Conservation (phyloP, 2,888 invertebrate species). For the Invenusta paracnida region DNA sequence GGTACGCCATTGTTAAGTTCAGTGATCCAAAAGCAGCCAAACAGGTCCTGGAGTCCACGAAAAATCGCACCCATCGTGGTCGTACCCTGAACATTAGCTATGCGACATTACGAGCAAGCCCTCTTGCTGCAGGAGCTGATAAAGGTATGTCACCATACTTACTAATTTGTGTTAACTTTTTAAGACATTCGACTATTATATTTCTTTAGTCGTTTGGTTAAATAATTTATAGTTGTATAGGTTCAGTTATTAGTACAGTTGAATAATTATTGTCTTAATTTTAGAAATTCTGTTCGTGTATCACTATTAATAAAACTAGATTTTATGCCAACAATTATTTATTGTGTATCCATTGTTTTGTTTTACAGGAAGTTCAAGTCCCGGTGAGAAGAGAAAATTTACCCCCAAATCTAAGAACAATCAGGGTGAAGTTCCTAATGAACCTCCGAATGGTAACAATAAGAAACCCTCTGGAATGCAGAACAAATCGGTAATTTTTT, state of each 20-base stretch:
- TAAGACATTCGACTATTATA: neutral
- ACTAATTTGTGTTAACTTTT: neutral
- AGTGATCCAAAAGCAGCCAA: neutral
- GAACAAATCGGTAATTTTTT: neutral
- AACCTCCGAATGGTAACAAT: neutral
- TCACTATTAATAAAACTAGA: no score
- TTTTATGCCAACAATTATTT: no score
- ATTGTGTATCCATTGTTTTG: no score
- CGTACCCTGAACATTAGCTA: neutral
- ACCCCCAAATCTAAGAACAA: neutral
- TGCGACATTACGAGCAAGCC: neutral
- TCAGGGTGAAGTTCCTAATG: no score
- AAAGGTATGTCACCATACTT: neutral
- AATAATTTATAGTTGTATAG: no score
- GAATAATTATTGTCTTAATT: no score
- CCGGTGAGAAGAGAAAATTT: neutral
- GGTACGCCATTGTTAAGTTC: neutral
- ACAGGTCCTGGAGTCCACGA: neutral
- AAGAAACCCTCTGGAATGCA: neutral
- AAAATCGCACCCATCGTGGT: neutral
- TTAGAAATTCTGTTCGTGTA: no score
- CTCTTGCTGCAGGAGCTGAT: neutral
- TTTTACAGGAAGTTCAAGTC: neutral
- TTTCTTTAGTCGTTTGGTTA: no score
- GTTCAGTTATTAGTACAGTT: no score